Conservation (phyloP, 1,140 invertebrate genomes). For the Meloidogyne hapla region DNA sequence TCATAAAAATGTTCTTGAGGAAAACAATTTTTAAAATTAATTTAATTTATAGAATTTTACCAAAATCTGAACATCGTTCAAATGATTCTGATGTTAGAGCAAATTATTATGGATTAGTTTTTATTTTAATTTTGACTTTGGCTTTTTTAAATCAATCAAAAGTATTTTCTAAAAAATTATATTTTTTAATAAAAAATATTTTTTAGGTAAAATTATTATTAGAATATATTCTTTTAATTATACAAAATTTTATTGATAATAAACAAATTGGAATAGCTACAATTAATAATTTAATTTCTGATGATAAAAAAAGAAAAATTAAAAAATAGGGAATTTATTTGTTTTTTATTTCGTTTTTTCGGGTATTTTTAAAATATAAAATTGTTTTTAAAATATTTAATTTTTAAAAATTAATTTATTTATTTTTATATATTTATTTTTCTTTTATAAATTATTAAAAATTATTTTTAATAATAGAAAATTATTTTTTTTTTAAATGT, state of each 20-base stretch:
- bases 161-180: neutral
- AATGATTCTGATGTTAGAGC: constrained; percentile 17
- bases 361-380: neutral
- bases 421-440: neutral
- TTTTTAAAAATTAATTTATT: neutral
- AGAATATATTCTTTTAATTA: neutral
- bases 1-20: too few relatives aligned
- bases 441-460: neutral
- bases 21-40: too few relatives aligned
- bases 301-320: neutral
- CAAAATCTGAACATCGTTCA: constrained; percentile 7
- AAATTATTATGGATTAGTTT: constrained; percentile 24
- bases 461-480: neutral
- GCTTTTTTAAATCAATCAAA: constrained; percentile 36
- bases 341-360: neutral
- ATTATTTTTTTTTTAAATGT: constrained; percentile 21
- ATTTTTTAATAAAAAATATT: too few relatives aligned
- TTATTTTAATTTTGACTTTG: constrained; percentile 25
- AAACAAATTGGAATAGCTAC: neutral
- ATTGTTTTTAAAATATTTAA: neutral
- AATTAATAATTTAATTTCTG: constrained; percentile 8
- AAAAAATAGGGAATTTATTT: constrained; percentile 5
- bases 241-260: neutral
- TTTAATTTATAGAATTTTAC: constrained; percentile 2
- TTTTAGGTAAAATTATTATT: neutral